Percentiles rank a stretch among this genome's conserved stretches.
Evolutionary conservation across 2,888 invertebrate genomes (phyloP).

Genomic region (Drosophila bunnanda): DNA sequence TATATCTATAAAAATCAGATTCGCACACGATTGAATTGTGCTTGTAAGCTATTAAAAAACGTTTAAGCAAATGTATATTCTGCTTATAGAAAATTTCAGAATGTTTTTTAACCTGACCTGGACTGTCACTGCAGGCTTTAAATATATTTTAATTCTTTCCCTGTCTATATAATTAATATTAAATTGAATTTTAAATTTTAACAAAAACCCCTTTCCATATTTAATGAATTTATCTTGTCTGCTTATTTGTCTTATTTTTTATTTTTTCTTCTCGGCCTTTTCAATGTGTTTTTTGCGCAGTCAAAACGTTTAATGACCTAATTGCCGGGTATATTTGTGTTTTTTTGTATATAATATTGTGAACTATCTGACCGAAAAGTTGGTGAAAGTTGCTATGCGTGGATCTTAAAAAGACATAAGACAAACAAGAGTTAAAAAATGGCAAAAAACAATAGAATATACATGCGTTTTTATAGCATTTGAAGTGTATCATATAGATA

Average conservation of each 20-base stretch:
- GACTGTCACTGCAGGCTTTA: not conserved
- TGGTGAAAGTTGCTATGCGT: constrained; percentile 38
- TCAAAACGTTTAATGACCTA: constrained; percentile 49
- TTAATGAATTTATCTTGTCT: constrained; percentile 19
- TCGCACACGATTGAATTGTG: constrained; percentile 2
- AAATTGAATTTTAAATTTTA: constrained; percentile 26
- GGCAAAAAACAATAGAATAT: no score
- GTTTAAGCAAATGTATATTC: constrained; percentile 5
- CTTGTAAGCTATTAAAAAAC: constrained; percentile 15
- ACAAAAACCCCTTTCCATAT: constrained; percentile 18
- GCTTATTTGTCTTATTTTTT: constrained; percentile 13
- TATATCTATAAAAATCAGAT: not conserved
- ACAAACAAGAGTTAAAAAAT: not conserved
- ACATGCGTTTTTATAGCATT: no score
- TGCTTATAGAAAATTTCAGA: not conserved
- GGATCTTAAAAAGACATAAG: not conserved
- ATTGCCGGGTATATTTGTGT: constrained; percentile 81
- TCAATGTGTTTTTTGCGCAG: constrained; percentile 33
- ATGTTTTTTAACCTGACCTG: not conserved
- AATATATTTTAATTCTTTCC: not conserved
- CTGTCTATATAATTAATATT: not conserved
- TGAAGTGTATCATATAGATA: not conserved
- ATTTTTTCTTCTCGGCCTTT: not conserved
- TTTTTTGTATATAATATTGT: constrained; percentile 33
- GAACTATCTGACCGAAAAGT: constrained; percentile 26